phyloP scores from a whole-genome alignment of 2,113 vertebrate species.

The Calypte anna region DNA sequence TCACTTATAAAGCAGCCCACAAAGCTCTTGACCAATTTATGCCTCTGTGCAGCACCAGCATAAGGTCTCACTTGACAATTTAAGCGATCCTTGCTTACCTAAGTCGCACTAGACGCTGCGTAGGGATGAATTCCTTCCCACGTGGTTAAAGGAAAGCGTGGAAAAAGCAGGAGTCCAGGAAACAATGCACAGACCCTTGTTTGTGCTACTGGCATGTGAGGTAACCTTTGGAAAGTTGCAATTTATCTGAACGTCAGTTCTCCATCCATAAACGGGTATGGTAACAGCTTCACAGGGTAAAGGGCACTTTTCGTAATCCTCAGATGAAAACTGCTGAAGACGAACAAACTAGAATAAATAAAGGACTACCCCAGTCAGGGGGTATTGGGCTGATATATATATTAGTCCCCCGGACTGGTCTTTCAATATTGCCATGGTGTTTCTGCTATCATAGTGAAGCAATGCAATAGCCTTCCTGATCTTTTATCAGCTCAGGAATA shows the following conservation, averaged over 20 bases:
- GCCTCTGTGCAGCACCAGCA: neutral
- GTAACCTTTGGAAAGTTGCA: conserved; percentile 11
- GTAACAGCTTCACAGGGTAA: conserved; percentile 7
- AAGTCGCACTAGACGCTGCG: neutral
- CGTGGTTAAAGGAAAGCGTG: neutral
- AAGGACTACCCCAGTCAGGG: neutral
- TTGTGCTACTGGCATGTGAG: neutral
- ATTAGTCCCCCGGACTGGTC: neutral
- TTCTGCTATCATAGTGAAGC: neutral
- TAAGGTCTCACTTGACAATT: neutral
- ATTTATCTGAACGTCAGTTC: neutral
- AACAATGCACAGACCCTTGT: neutral
- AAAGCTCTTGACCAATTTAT: conserved; percentile 2
- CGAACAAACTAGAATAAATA: conserved; percentile 27
- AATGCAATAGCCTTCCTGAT: neutral
- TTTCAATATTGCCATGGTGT: neutral
- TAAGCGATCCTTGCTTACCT: neutral
- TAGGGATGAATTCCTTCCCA: neutral
- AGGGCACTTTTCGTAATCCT: conserved; percentile 31
- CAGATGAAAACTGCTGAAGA: neutral
- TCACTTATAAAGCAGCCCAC: neutral
- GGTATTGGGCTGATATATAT: neutral
- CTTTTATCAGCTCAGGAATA: neutral
- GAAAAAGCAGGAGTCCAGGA: neutral
- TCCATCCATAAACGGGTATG: neutral